Conservation (phyloP, 2,888 invertebrate species). For the Sthenelais limicola region DNA sequence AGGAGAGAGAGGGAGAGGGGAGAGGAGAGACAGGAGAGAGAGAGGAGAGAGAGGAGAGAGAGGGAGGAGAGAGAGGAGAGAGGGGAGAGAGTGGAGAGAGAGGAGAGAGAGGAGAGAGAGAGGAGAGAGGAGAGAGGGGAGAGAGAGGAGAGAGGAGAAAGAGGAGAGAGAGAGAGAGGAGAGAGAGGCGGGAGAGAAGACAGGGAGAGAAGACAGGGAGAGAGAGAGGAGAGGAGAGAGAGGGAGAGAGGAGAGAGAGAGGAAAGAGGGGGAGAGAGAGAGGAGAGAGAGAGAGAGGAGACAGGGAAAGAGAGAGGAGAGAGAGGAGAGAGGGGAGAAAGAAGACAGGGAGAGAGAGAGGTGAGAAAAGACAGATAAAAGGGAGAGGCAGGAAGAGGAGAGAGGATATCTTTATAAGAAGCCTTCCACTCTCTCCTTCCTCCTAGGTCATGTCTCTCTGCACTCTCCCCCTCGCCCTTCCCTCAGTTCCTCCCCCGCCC, state of each 20-base stretch:
- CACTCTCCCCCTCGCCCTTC: too few species aligned
- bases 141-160: not conserved
- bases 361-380: not conserved
- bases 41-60: too few species aligned
- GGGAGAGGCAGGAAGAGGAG: not conserved
- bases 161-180: not conserved
- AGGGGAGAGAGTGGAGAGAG: not conserved
- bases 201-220: not conserved
- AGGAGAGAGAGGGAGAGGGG: conserved; percentile 8
- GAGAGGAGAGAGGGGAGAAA: not conserved
- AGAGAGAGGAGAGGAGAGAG: not conserved
- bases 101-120: not conserved
- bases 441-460: too few species aligned
- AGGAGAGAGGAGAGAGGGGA: not conserved
- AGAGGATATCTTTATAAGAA: not conserved
- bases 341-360: too few species aligned
- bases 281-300: not conserved
- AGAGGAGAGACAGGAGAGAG: not conserved
- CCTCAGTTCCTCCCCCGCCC: too few species aligned
- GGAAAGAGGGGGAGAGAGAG: conserved; percentile 5
- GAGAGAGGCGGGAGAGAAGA: not conserved
- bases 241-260: not conserved
- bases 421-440: too few species aligned
- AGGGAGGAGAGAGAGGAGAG: too few species aligned
- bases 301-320: not conserved